Conservation (phyloP, 2,113 vertebrate species). For the Phalacrocorax aristotelis region DNA sequence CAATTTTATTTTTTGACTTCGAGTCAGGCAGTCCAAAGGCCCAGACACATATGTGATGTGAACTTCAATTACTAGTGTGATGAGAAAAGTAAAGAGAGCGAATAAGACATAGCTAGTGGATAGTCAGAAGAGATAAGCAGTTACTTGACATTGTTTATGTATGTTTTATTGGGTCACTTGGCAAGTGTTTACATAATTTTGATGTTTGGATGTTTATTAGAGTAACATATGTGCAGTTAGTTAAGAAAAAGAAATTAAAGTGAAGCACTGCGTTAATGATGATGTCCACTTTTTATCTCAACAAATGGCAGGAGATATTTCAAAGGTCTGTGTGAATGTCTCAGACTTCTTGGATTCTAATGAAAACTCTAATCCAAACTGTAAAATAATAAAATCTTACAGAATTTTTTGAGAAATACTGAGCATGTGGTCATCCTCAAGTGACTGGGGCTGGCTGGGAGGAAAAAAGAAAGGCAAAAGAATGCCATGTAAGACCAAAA, state of each 20-base stretch:
- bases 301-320: neutral
- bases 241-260: neutral
- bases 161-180: neutral
- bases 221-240: neutral
- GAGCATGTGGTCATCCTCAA: neutral
- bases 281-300: neutral
- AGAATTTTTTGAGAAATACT: neutral
- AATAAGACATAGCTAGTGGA: neutral
- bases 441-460: neutral
- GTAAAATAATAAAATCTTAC: neutral
- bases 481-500: neutral
- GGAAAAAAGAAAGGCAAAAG: neutral
- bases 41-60: neutral
- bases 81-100: neutral
- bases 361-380: neutral
- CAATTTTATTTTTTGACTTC: neutral
- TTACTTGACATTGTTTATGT: neutral
- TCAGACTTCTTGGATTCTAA: neutral
- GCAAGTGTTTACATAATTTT: neutral
- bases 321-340: neutral
- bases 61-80: neutral
- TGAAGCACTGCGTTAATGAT: neutral
- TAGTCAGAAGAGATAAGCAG: neutral
- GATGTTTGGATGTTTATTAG: neutral
- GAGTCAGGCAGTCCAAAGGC: neutral